phyloP scores from a whole-genome alignment of 2,113 vertebrate genomes.

The Riparia riparia region DNA sequence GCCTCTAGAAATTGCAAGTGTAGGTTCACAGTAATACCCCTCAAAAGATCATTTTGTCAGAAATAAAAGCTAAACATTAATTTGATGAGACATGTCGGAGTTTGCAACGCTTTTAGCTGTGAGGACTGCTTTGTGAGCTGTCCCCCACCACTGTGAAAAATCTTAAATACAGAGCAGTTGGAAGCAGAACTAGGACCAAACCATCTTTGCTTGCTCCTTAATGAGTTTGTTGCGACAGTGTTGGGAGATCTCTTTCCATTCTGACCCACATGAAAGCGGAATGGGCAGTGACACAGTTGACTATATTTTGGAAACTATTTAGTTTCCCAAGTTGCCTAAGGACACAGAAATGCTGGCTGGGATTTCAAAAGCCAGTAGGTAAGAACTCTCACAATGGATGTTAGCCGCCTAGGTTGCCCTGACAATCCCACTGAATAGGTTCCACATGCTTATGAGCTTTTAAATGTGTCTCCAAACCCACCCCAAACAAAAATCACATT shows the following conservation, averaged over 20 bases:
- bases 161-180: not conserved
- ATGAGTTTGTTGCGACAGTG: not conserved
- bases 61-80: not conserved
- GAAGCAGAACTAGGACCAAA: not conserved
- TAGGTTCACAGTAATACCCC: not conserved
- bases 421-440: not conserved
- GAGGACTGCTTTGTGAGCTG: not conserved
- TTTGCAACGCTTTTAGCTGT: not conserved
- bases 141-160: not conserved
- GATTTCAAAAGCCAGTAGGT: conserved; percentile 28
- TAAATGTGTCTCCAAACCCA: not conserved
- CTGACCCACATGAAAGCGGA: not conserved
- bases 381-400: not conserved
- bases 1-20: not conserved
- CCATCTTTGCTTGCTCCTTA: not conserved
- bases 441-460: not conserved
- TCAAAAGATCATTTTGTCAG: not conserved
- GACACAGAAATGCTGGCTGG: not conserved
- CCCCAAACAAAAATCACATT: conserved; percentile 1
- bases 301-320: not conserved
- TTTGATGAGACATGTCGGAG: not conserved
- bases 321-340: not conserved
- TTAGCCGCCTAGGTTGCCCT: not conserved
- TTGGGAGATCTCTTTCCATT: not conserved
- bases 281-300: not conserved